These are phyloP conservation scores for Cottus gobio DNA, from an alignment of 2,113 vertebrate species.

Conservation along the genomic window DNA sequence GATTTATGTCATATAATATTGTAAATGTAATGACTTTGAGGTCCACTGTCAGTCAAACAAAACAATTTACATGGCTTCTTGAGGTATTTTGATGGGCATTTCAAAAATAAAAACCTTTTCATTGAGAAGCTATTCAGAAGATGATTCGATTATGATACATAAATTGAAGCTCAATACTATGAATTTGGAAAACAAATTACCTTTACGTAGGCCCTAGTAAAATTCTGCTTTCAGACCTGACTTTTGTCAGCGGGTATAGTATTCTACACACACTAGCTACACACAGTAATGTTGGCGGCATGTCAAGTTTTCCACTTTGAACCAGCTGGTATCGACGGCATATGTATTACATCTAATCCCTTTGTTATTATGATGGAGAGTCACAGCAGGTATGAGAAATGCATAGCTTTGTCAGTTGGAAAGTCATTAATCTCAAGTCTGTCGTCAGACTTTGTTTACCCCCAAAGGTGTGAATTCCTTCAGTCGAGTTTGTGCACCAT, in stretches of 20 bases:
- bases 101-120: background rate
- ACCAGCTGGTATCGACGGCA: constrained; percentile 66
- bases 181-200: background rate
- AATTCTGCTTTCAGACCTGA: background rate
- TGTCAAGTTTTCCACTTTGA: constrained; percentile 49
- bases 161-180: background rate
- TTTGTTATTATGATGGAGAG: constrained; percentile 42
- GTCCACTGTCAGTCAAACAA: background rate
- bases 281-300: constrained; percentile 46
- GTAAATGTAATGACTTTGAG: background rate
- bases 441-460: constrained; percentile 31
- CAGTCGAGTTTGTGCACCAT: background rate
- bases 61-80: background rate
- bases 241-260: constrained; percentile 28
- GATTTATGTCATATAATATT: background rate
- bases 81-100: background rate
- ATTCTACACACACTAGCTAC: constrained; percentile 14
- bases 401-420: constrained; percentile 29
- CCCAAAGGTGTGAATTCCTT: background rate
- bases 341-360: constrained; percentile 69
- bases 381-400: constrained; percentile 60
- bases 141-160: background rate
- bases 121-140: background rate
- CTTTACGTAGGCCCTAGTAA: background rate
- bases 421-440: constrained; percentile 54